Base-by-base conservation (phyloP, 2,113 vertebrate genomes). In the Octodon degus region DNA sequence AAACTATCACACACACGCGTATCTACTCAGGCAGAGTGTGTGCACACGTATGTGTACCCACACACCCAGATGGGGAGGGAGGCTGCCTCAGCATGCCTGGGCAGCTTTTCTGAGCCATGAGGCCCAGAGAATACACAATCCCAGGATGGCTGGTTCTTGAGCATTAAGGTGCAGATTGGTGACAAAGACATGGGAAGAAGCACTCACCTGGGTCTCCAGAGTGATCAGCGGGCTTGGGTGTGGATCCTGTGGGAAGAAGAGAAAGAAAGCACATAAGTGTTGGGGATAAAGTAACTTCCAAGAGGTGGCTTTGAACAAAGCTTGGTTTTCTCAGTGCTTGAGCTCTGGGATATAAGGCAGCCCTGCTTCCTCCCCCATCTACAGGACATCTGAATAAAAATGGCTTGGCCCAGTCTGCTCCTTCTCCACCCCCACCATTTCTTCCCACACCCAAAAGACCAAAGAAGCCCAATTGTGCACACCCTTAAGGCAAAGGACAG, bases 171-270 rank as follows among this genome's bases (percentile, higher is more conserved):
- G 32, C n/a, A 83, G 13, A 19, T 1, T 34, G 30, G 67, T 1
- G 90, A 86, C 27, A 47, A 40, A 80, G 55, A 22, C 27, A 27
- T 0, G 1, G 43, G 62, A 16, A 20, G 58, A 16, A 20, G 58
- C 60, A 98, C 98, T 98, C 93, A 98, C 98, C 98, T 98, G 97
- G 55, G 96, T 94, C 90, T 98, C 97, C 95, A 98, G 86, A 90
- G 94, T 97, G 77, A 94, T 98, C 90, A 97, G 97, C 3, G 97
- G 98, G 96, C 97, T 98, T 10, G 97, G 97, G 80, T 97, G 98
- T 55, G 97, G 97, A 24, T 98, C 98, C 98, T 98, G 95, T 58
- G 81, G 96, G 88, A 58, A 83, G 93, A 97, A 93, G 97, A 77
- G 93, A 96, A 53, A 90, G 91, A 88, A 81, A 5, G 9, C 30